These are phyloP conservation scores for Sphaerophoria taeniata DNA, from an alignment of 2,888 invertebrate genomes.

Conservation along the genomic window DNA sequence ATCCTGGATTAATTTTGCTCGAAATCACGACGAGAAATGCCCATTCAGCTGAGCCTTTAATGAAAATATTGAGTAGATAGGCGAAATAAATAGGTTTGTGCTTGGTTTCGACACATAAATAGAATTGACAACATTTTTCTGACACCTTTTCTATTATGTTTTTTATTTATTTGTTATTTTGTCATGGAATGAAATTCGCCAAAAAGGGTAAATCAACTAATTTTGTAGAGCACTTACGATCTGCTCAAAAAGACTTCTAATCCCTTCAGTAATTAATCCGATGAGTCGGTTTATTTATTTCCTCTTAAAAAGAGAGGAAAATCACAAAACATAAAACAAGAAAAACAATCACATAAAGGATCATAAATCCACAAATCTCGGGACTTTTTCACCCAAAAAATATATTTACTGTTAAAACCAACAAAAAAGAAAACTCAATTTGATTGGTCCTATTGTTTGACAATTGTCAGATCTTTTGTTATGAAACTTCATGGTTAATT, in stretches of 20 bases:
- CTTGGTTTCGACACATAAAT: background rate
- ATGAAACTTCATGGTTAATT: slow-evolving; percentile 72
- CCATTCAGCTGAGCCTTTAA: background rate
- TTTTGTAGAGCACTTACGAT: background rate
- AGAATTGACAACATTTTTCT: background rate
- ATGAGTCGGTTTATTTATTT: slow-evolving; percentile 33
- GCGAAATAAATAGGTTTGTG: too few relatives aligned
- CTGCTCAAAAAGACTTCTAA: slow-evolving; percentile 31
- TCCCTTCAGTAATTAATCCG: slow-evolving; percentile 48
- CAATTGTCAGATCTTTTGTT: slow-evolving; percentile 59
- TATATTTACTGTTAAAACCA: slow-evolving; percentile 25
- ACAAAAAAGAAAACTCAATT: slow-evolving; percentile 54
- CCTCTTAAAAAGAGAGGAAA: slow-evolving; percentile 31
- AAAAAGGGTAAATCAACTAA: background rate
- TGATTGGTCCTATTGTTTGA: slow-evolving; percentile 68
- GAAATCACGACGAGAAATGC: background rate
- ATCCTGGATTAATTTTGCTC: background rate
- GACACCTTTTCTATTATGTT: slow-evolving; percentile 5
- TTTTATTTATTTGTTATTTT: too few relatives aligned
- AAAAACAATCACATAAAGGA: slow-evolving; percentile 23
- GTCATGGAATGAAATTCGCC: background rate
- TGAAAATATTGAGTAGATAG: background rate
- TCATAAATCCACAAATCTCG: slow-evolving; percentile 32
- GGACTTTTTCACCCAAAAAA: slow-evolving; percentile 48
- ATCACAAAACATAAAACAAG: background rate